phyloP scores from a whole-genome alignment of 2,797 vertebrate genomes.

The Centroberyx gerrardi region DNA sequence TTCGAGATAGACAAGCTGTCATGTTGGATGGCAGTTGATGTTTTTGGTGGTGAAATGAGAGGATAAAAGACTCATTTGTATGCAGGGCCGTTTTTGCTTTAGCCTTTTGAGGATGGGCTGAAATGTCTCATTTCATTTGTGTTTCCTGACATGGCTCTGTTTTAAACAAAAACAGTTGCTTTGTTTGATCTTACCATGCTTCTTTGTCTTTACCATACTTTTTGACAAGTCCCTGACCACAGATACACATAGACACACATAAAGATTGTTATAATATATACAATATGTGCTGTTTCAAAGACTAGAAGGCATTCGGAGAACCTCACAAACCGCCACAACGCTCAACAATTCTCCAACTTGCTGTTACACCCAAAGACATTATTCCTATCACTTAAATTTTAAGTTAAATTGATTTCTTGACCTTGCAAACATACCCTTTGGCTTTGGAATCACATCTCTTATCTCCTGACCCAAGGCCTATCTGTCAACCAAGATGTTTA shows the following conservation, averaged over 20 bases:
- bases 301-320: neutral
- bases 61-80: neutral
- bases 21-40: constrained; percentile 15
- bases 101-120: constrained; percentile 6
- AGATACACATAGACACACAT: neutral
- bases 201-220: no score
- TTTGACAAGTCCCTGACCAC: neutral
- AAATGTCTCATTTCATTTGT: constrained; percentile 20
- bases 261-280: neutral
- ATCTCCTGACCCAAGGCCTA: no score
- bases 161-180: constrained; percentile 1
- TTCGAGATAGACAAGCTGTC: constrained; percentile 36
- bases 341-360: no score
- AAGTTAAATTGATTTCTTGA: no score
- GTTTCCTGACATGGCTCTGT: neutral
- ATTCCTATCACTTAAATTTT: no score
- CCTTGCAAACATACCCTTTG: no score
- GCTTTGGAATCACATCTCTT: no score
- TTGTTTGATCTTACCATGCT: neutral
- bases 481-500: no score
- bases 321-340: no score
- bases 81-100: constrained; percentile 3
- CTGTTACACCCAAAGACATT: no score
- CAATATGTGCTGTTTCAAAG: neutral
- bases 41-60: constrained; percentile 6